Percentiles rank a stretch among this genome's conserved stretches.
These are phyloP conservation scores for Aythya baeri DNA, from an alignment of 2,113 vertebrate species.

Conservation along the genomic window DNA sequence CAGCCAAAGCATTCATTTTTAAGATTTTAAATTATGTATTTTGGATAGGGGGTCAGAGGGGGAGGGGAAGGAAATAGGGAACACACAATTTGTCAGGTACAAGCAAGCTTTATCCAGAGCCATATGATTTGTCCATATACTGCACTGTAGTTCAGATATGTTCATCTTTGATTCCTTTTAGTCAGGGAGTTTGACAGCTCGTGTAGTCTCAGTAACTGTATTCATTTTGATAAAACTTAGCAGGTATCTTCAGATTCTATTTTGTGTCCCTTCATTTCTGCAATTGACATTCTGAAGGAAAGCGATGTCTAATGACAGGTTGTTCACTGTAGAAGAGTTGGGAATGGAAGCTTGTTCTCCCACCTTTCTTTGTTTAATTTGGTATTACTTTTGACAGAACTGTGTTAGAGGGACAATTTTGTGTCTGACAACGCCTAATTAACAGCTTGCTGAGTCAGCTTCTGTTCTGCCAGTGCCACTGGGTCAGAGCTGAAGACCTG, in stretches of 20 bases:
- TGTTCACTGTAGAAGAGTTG: neutral
- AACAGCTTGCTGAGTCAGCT: neutral
- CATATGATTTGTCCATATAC: neutral
- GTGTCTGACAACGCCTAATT: neutral
- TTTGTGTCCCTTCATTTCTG: neutral
- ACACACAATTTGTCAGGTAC: neutral
- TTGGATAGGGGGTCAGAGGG: too few relatives aligned
- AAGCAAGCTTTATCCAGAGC: neutral
- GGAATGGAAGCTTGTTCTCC: neutral
- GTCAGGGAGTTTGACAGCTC: neutral
- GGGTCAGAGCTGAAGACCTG: neutral
- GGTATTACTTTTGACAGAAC: neutral
- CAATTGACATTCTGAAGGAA: neutral
- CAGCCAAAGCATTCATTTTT: neutral
- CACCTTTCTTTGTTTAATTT: neutral
- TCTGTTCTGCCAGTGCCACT: neutral
- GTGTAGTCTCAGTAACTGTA: neutral
- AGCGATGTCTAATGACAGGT: neutral
- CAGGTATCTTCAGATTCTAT: neutral
- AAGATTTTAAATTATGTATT: neutral
- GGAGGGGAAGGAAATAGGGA: neutral
- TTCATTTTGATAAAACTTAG: neutral
- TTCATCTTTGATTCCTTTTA: neutral
- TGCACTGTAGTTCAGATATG: neutral
- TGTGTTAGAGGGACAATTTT: neutral